Percentiles rank a stretch among this genome's conserved stretches.
Evolutionary conservation across 1,140 invertebrate species (phyloP).

Genomic region (Bombus impatiens): DNA sequence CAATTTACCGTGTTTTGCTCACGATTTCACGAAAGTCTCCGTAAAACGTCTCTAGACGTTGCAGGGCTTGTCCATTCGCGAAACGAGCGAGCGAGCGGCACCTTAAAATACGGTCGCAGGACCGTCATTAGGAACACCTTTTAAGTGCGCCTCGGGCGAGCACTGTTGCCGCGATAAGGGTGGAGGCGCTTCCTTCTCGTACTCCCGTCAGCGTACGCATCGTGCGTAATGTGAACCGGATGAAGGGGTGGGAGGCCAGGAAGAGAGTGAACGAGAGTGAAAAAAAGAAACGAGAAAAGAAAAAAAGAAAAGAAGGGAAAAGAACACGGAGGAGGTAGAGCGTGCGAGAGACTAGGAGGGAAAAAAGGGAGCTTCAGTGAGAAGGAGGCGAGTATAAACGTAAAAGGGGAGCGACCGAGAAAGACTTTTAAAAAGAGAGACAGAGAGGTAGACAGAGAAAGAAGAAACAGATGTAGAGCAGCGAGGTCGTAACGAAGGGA

Average conservation of each 20-base stretch:
- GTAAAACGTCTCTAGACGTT: not conserved
- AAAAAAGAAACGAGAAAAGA: slow-evolving; percentile 3
- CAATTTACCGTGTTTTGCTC: not conserved
- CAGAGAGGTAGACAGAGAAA: slow-evolving; percentile 1
- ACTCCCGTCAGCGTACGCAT: slow-evolving; percentile 64
- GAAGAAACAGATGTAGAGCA: not conserved
- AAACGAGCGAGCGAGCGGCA: not conserved
- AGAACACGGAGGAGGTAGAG: not conserved
- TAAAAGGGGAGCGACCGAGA: not conserved
- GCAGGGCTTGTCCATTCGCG: not conserved
- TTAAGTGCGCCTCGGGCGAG: slow-evolving; percentile 10
- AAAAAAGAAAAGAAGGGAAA: not conserved
- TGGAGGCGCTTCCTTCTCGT: slow-evolving; percentile 38
- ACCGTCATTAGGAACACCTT: slow-evolving; percentile 3
- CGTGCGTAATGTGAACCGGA: slow-evolving; percentile 72
- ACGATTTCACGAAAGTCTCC: not conserved
- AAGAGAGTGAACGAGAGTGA: slow-evolving; percentile 35
- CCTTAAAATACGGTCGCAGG: not conserved
- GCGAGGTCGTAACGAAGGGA: no score
- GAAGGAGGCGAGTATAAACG: not conserved
- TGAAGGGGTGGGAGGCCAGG: slow-evolving; percentile 44
- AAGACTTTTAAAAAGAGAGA: not conserved
- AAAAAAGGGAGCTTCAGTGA: no score
- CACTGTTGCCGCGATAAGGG: slow-evolving; percentile 19
- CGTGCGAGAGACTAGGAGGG: no score